phyloP scores from a whole-genome alignment of 2,797 vertebrate genomes.

The Cryptoblepharus egeriae region DNA sequence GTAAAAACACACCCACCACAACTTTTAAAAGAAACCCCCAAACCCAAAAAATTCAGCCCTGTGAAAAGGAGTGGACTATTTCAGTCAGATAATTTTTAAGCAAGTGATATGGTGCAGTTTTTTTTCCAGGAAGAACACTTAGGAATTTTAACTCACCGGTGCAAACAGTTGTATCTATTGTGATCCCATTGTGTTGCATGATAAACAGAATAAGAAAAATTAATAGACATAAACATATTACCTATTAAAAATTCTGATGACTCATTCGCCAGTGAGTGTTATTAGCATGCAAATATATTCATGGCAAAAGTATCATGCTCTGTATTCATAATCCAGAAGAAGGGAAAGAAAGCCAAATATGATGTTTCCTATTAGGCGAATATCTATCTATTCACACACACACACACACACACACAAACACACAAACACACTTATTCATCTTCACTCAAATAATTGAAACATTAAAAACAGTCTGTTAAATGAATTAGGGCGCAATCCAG shows the following conservation, averaged over 20 bases:
- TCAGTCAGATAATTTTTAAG: slow-evolving; percentile 66
- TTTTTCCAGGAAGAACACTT: slow-evolving; percentile 73
- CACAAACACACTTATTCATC: too few species aligned
- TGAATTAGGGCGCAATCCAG: too few species aligned
- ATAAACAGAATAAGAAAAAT: slow-evolving; percentile 92
- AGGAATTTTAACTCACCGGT: slow-evolving; percentile 96
- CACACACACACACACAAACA: too few species aligned
- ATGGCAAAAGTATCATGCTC: slow-evolving; percentile 43
- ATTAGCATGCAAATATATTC: slow-evolving; percentile 62
- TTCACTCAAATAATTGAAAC: too few species aligned
- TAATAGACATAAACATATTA: slow-evolving; percentile 80
- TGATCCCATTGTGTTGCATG: slow-evolving; percentile 93
- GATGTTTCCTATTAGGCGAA: slow-evolving; percentile 53
- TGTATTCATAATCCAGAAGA: slow-evolving; percentile 63
- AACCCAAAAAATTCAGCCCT: slow-evolving; percentile 25
- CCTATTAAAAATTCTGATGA: slow-evolving; percentile 71
- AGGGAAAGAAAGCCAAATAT: slow-evolving; percentile 57
- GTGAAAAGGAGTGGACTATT: slow-evolving; percentile 59
- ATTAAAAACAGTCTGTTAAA: not conserved
- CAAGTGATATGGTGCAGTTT: slow-evolving; percentile 58
- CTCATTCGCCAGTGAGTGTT: slow-evolving; percentile 73
- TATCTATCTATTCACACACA: too few species aligned
- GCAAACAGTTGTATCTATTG: slow-evolving; percentile 99
- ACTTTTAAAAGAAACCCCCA: slow-evolving; percentile 57
- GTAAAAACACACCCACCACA: slow-evolving; percentile 41